Percentiles rank a stretch among this genome's conserved stretches.
Evolutionary conservation across 2,113 vertebrate species (phyloP).

Genomic region (Vombatus ursinus): DNA sequence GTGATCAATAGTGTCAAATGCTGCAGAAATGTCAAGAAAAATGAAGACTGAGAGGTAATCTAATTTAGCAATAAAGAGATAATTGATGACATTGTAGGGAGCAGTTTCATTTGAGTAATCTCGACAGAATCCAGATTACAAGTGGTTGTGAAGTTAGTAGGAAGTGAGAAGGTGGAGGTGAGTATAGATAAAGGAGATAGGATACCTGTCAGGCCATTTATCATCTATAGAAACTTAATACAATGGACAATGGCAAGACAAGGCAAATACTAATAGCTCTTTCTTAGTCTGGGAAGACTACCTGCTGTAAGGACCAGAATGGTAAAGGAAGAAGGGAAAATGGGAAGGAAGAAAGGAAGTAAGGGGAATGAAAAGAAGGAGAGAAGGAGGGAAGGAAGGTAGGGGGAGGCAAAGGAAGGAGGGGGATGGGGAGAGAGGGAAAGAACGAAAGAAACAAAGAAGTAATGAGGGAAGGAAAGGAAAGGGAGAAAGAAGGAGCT

Average conservation of each 20-base stretch:
- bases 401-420: neutral
- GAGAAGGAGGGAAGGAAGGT: neutral
- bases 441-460: neutral
- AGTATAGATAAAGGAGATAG: neutral
- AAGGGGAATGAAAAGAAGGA: no score
- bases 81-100: neutral
- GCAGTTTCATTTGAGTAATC: neutral
- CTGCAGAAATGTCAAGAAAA: neutral
- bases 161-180: neutral
- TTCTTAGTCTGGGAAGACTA: neutral
- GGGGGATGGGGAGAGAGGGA: neutral
- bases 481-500: no score
- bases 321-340: neutral
- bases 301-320: neutral
- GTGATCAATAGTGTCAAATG: neutral
- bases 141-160: neutral
- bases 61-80: neutral
- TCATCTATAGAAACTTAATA: neutral
- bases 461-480: neutral
- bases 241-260: neutral
- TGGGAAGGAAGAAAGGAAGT: no score
- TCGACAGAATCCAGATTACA: neutral
- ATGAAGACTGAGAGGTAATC: neutral
- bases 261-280: neutral
- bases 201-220: neutral